Base-by-base conservation (phyloP, 2,797 vertebrate genomes). In the Acanthopagrus latus region DNA sequence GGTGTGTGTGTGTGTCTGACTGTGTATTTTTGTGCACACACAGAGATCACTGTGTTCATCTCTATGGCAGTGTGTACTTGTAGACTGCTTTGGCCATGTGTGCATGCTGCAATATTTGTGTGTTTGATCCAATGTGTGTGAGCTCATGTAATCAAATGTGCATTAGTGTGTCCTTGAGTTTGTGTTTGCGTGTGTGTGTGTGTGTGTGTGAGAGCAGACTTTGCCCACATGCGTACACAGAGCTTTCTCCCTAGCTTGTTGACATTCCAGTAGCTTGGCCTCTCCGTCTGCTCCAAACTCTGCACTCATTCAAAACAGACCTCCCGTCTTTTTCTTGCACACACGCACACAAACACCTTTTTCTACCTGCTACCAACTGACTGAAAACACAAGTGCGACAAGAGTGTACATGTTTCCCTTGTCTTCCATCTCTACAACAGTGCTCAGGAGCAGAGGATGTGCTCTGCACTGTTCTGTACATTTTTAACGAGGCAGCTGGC, bases 201-300 rank as follows among this genome's bases (percentile, higher is more conserved):
- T 43, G 48, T 57, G 65, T 20, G 33, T 33, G 33, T 33, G 77
- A 4, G 74, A 13, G 46, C 9, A 21, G 29, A 50, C 64, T 71
- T 72, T 77, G 69, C 71, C 81, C 83, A 87, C 83, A 88, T 86
- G 86, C 64, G 41, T 63, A 86, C 82, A 90, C 80, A 80, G 21
- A 89, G 62, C 64, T 59, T 76, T 81, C 70, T 81, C 72, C 62
- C 2, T 13, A 1, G 78, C 86, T 89, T 93, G 91, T 90, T 93
- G 93, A 94, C 93, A 93, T 93, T 92, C 90, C 89, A 92, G 87
- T 92, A 92, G 90, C 88, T 86, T 71, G 82, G 83, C 85, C 81
- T 89, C 84, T 86, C 81, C 44, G 65, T 88, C 80, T 84, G 80
- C 76, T 87, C 80, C 78, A 86, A 85, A 84, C 78, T 85, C 76